Evolutionary conservation across 2,888 invertebrate genomes (phyloP).

Genomic region (Agrochola lychnidis): DNA sequence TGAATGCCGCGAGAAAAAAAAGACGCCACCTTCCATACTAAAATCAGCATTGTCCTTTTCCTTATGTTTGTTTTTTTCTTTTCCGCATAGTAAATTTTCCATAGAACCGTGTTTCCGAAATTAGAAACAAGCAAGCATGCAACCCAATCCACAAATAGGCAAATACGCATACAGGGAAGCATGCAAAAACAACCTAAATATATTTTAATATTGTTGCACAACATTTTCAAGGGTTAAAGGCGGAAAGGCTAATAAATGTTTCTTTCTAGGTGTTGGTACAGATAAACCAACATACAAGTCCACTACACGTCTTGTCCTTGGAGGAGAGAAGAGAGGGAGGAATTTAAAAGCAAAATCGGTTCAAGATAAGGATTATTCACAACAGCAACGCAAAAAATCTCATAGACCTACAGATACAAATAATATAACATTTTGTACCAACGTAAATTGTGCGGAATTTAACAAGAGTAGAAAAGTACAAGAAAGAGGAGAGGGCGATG

Average conservation of each 20-base stretch:
- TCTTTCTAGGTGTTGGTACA: not conserved
- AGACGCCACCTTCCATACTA: too few species aligned
- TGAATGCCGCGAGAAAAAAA: too few species aligned
- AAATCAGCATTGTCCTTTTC: not conserved
- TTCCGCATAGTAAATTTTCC: not conserved
- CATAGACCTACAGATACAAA: slow-evolving; percentile 20
- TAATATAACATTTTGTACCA: slow-evolving; percentile 45
- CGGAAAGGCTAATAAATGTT: not conserved
- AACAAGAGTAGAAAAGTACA: not conserved
- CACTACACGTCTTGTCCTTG: slow-evolving; percentile 12
- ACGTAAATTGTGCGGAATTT: slow-evolving; percentile 34
- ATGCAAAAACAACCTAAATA: not conserved
- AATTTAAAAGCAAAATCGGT: slow-evolving; percentile 11
- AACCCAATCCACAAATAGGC: not conserved
- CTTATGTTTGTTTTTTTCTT: not conserved
- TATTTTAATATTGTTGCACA: not conserved
- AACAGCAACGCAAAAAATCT: slow-evolving; percentile 12
- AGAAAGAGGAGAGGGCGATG: slow-evolving; percentile 36
- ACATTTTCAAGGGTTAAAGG: not conserved
- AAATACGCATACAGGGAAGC: not conserved
- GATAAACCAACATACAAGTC: slow-evolving; percentile 16
- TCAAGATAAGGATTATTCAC: slow-evolving; percentile 20
- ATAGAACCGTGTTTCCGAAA: not conserved
- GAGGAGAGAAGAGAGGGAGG: not conserved
- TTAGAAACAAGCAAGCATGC: not conserved